These are phyloP conservation scores for Philypnodon macrostomus DNA, from an alignment of 2,797 vertebrate species.

Conservation along the genomic window DNA sequence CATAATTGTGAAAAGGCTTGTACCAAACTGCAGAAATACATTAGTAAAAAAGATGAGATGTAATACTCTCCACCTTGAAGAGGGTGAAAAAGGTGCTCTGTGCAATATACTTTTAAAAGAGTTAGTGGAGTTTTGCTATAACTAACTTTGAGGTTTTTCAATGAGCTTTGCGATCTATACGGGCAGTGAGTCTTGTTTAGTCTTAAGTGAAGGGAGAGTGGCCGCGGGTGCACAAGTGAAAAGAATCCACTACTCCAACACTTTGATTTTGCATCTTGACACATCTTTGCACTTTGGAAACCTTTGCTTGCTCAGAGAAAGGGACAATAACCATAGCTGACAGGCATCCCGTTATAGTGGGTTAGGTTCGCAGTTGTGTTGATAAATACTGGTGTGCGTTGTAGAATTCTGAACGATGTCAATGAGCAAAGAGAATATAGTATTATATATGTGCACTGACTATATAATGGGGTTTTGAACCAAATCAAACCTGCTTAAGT, in stretches of 20 bases:
- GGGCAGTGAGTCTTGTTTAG: slow-evolving; percentile 38
- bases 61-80: no score
- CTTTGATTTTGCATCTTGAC: slow-evolving; percentile 39
- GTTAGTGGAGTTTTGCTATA: slow-evolving; percentile 15
- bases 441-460: no score
- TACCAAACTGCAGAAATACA: slow-evolving; percentile 24
- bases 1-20: slow-evolving; percentile 44
- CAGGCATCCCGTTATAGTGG: slow-evolving; percentile 22
- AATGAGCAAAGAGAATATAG: no score
- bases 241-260: slow-evolving; percentile 17
- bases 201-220: slow-evolving; percentile 27
- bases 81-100: slow-evolving; percentile 12
- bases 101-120: slow-evolving; percentile 7
- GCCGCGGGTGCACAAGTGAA: slow-evolving; percentile 23
- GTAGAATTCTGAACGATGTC: no score
- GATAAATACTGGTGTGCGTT: slow-evolving; percentile 36
- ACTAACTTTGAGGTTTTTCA: slow-evolving; percentile 8
- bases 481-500: no score
- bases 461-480: no score
- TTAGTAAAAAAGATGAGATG: no score
- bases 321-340: slow-evolving; percentile 33
- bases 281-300: slow-evolving; percentile 29
- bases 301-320: slow-evolving; percentile 26
- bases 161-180: slow-evolving; percentile 11
- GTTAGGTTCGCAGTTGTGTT: slow-evolving; percentile 35